These are phyloP conservation scores for Protodeltote pygarga DNA, from an alignment of 2,888 invertebrate species.

Conservation along the genomic window DNA sequence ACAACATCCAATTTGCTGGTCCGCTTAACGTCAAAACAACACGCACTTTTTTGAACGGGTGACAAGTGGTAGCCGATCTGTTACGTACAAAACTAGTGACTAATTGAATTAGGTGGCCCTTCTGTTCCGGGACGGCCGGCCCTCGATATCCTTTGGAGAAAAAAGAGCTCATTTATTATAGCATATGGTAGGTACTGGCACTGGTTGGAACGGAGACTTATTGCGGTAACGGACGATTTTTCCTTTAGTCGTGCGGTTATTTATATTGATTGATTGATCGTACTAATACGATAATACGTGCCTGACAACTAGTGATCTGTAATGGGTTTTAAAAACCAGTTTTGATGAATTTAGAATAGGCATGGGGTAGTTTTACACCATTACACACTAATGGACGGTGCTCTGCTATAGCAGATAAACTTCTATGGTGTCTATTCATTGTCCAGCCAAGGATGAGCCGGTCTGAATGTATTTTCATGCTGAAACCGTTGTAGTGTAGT, in stretches of 20 bases:
- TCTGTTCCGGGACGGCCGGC: slow-evolving; percentile 35
- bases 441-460: too few relatives aligned
- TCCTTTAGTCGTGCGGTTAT: slow-evolving; percentile 34
- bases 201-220: slow-evolving; percentile 46
- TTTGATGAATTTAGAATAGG: too few relatives aligned
- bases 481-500: too few relatives aligned
- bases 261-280: slow-evolving; percentile 40
- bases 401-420: too few relatives aligned
- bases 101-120: slow-evolving; percentile 60
- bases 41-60: slow-evolving; percentile 34
- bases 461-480: too few relatives aligned
- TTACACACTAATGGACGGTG: too few relatives aligned
- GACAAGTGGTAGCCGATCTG: slow-evolving; percentile 48
- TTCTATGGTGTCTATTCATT: too few relatives aligned
- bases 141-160: slow-evolving; percentile 34
- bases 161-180: slow-evolving; percentile 48
- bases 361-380: too few relatives aligned
- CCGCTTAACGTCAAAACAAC: slow-evolving; percentile 16
- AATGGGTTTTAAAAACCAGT: too few relatives aligned
- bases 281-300: not conserved
- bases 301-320: slow-evolving; percentile 1
- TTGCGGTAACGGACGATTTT: slow-evolving; percentile 38
- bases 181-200: slow-evolving; percentile 35
- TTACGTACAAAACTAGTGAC: slow-evolving; percentile 54
- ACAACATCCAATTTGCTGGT: slow-evolving; percentile 9